These are phyloP conservation scores for Setipinna tenuifilis DNA, from an alignment of 2,797 vertebrate genomes.

Conservation along the genomic window DNA sequence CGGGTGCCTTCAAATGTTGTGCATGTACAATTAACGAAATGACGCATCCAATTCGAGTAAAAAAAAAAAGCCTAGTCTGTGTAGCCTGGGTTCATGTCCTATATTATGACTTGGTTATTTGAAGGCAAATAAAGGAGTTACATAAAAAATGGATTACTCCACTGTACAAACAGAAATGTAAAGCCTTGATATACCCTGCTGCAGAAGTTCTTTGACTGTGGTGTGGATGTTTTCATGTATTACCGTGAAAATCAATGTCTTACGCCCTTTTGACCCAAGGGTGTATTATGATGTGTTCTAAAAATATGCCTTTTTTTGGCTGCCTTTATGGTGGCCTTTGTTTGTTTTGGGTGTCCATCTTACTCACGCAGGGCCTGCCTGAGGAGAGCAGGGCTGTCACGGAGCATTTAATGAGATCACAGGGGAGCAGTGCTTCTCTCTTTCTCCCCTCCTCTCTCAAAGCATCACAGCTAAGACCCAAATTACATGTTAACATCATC, in stretches of 20 bases:
- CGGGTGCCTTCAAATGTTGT: neutral
- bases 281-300: neutral
- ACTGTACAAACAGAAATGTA: neutral
- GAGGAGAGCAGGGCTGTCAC: conserved; percentile 31
- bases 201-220: neutral
- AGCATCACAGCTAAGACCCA: neutral
- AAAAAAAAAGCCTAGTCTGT: neutral
- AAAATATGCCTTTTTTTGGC: neutral
- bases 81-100: neutral
- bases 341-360: conserved; percentile 1
- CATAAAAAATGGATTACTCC: neutral
- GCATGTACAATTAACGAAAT: conserved; percentile 14
- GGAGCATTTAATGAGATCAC: conserved; percentile 51
- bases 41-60: neutral
- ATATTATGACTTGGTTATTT: neutral
- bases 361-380: neutral
- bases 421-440: conserved; percentile 53
- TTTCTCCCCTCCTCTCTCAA: conserved; percentile 51
- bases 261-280: neutral
- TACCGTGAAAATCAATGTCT: neutral
- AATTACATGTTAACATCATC: neutral
- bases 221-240: neutral
- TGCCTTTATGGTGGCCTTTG: neutral
- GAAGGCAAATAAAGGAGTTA: neutral
- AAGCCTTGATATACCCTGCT: neutral